Evolutionary conservation across 2,113 vertebrate genomes (phyloP).

Genomic region (Cinclus cinclus): DNA sequence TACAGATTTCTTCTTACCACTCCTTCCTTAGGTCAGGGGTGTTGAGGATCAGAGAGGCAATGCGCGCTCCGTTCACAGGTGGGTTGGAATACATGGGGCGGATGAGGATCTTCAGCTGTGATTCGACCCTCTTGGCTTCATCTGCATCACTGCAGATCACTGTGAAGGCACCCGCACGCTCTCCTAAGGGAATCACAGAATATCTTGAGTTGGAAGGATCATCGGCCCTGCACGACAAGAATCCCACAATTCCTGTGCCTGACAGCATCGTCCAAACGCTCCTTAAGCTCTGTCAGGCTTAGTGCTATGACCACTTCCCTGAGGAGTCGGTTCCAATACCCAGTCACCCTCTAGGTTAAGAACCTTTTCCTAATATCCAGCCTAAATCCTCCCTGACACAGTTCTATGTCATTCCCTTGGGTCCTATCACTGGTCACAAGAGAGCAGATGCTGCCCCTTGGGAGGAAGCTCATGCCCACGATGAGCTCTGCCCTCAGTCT

Average conservation of each 20-base stretch:
- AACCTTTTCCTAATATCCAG: background rate
- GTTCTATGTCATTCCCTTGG: background rate
- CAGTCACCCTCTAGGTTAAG: background rate
- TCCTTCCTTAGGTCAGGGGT: conserved; percentile 87
- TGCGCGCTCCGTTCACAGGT: conserved; percentile 91
- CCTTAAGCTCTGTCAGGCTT: background rate
- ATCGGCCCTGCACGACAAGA: background rate
- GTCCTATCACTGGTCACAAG: background rate
- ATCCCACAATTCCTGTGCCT: background rate
- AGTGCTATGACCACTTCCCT: background rate
- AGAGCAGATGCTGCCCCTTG: background rate
- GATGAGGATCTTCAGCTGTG: conserved; percentile 97
- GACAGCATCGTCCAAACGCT: background rate
- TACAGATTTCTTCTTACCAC: conserved; percentile 76
- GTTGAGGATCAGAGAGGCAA: conserved; percentile 88
- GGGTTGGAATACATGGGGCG: conserved; percentile 98
- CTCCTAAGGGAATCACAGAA: conserved; percentile 75
- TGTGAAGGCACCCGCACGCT: conserved; percentile 94
- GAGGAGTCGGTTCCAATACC: background rate
- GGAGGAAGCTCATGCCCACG: rapidly evolving
- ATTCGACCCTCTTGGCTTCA: conserved; percentile 94
- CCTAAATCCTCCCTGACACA: background rate
- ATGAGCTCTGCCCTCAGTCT: background rate
- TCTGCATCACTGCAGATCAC: conserved; percentile 88
- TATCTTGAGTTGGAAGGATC: background rate